Evolutionary conservation across 2,888 invertebrate genomes (phyloP).

Genomic region (Andrena bucephala): DNA sequence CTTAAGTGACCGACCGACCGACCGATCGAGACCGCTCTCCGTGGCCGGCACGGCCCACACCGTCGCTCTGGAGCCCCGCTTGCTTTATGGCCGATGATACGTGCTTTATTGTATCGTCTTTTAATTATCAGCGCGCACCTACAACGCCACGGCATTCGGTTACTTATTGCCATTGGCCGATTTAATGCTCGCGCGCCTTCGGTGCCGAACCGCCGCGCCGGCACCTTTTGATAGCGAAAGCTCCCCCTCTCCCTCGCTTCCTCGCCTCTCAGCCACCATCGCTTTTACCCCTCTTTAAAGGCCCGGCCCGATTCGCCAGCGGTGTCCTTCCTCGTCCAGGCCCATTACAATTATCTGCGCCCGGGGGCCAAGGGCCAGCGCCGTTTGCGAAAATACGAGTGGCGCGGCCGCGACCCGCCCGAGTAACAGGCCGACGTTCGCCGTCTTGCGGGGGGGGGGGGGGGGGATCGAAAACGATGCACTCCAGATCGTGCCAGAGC

Average conservation of each 20-base stretch:
- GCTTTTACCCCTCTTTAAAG: constrained; percentile 27
- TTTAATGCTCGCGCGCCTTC: constrained; percentile 79
- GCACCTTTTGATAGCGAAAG: constrained; percentile 75
- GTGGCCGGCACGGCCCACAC: constrained; percentile 75
- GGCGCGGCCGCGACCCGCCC: neutral
- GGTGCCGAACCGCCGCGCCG: constrained; percentile 72
- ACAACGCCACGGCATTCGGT: constrained; percentile 84
- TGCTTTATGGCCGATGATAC: constrained; percentile 85
- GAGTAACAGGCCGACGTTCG: neutral
- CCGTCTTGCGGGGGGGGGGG: too few species aligned
- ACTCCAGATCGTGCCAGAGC: neutral
- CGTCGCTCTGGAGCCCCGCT: constrained; percentile 65
- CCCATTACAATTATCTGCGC: constrained; percentile 78
- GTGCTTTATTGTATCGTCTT: constrained; percentile 85
- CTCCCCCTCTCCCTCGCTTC: constrained; percentile 22
- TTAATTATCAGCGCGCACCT: constrained; percentile 85
- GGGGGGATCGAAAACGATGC: neutral
- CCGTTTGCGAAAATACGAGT: constrained; percentile 2
- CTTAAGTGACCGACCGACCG: constrained; percentile 72
- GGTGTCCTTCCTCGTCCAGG: constrained; percentile 49
- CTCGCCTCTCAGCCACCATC: neutral
- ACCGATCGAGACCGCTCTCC: constrained; percentile 59
- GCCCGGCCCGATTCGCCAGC: constrained; percentile 17
- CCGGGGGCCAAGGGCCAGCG: constrained; percentile 28
- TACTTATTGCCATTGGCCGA: constrained; percentile 82